Evolutionary conservation across 35 echinoderm and acorn worm species (phyloP).

Genomic region (Acanthaster planci): DNA sequence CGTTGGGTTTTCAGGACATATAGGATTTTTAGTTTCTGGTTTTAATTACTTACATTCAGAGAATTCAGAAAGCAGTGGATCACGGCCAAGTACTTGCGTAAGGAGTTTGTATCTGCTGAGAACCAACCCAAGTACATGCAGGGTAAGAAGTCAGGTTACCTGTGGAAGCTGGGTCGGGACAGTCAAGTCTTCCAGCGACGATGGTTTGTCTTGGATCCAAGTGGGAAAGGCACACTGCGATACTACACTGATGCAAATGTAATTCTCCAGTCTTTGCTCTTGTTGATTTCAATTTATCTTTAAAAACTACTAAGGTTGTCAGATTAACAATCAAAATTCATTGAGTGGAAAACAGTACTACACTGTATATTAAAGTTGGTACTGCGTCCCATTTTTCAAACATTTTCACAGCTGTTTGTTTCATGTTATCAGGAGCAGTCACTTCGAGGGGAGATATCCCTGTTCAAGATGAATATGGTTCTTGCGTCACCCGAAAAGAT

Average conservation of each 20-base stretch:
- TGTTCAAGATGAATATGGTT: conserved; percentile 54
- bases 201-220: conserved; percentile 71
- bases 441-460: conserved; percentile 65
- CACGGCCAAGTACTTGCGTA: conserved; percentile 72
- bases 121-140: conserved; percentile 67
- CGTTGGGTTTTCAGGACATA: no score
- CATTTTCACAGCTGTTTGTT: neutral
- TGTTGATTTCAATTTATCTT: no score
- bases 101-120: conserved; percentile 59
- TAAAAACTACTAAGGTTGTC: no score
- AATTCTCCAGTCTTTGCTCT: conserved; percentile 8
- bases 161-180: conserved; percentile 92
- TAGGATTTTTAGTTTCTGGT: neutral
- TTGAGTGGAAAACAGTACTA: no score
- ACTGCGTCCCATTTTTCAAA: neutral
- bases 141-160: conserved; percentile 78
- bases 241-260: conserved; percentile 90
- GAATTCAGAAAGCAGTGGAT: conserved; percentile 93
- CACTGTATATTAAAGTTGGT: no score
- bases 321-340: no score
- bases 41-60: conserved; percentile 47
- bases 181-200: conserved; percentile 78
- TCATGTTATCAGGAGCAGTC: conserved; percentile 38
- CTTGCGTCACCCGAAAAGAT: conserved; percentile 80
- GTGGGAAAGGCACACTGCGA: conserved; percentile 51